Evolutionary conservation across 2,113 vertebrate genomes (phyloP).

Genomic region (Taurulus bubalis): DNA sequence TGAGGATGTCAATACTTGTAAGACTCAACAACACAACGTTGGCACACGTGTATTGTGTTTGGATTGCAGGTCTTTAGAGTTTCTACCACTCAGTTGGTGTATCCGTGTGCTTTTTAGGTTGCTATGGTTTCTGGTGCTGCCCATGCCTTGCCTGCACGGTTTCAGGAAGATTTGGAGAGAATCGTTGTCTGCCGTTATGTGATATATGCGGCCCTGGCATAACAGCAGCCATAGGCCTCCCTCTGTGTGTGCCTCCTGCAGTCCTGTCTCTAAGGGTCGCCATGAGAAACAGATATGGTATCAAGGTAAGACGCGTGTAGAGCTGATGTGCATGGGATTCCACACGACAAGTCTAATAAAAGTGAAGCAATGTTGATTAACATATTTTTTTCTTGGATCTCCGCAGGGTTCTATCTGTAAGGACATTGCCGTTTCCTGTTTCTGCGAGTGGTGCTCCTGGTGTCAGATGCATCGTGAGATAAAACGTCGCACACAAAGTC

Average conservation of each 20-base stretch:
- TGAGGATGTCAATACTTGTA: constrained; percentile 35
- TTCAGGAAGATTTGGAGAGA: constrained; percentile 39
- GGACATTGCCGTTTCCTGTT: constrained; percentile 61
- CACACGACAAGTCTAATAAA: not conserved
- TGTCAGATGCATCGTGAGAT: constrained; percentile 74
- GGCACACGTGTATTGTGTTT: too few species aligned
- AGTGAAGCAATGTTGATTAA: not conserved
- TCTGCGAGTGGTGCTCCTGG: constrained; percentile 67
- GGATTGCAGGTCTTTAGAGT: not conserved
- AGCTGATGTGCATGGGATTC: not conserved
- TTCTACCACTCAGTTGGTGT: not conserved
- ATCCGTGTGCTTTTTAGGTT: constrained; percentile 35
- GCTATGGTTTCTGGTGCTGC: constrained; percentile 63
- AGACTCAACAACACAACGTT: not conserved
- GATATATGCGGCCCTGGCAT: constrained; percentile 17
- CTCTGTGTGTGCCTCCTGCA: constrained; percentile 41
- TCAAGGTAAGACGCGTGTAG: constrained; percentile 50
- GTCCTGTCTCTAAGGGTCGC: constrained; percentile 31
- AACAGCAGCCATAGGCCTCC: not conserved
- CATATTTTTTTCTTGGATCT: not conserved
- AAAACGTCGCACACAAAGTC: not conserved
- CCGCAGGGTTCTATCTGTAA: constrained; percentile 67
- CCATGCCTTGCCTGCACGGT: constrained; percentile 60
- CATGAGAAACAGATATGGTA: constrained; percentile 56
- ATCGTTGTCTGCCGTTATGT: constrained; percentile 37